Percentiles rank a stretch among this genome's conserved stretches.
phyloP scores from a whole-genome alignment of 2,888 invertebrate species.

The Cremastobaeus sp. region DNA sequence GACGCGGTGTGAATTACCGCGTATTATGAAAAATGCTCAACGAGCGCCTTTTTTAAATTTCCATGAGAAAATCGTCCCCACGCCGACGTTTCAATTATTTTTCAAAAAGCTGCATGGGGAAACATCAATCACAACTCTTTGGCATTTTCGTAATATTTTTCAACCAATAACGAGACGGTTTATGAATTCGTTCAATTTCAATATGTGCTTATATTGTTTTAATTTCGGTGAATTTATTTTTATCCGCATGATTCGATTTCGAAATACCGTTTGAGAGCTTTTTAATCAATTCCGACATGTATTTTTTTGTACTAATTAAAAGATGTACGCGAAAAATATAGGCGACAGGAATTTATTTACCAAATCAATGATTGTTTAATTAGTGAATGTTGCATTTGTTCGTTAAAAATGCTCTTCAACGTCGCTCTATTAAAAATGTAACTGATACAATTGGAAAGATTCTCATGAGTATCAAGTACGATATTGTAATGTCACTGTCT shows the following conservation, averaged over 20 bases:
- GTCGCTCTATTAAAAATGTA: neutral
- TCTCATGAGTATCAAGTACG: constrained; percentile 76
- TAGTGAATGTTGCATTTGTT: too few species aligned
- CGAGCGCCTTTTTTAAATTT: constrained; percentile 34
- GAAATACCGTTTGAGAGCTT: too few species aligned
- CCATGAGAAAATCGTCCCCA: constrained; percentile 18
- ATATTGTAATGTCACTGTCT: constrained; percentile 69
- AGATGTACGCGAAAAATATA: too few species aligned
- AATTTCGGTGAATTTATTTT: too few species aligned
- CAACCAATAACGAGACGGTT: too few species aligned
- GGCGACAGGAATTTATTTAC: too few species aligned
- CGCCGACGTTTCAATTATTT: constrained; percentile 1
- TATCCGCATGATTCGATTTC: too few species aligned
- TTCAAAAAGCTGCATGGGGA: neutral
- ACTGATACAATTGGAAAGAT: constrained; percentile 46
- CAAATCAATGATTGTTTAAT: too few species aligned
- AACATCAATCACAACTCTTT: constrained; percentile 7
- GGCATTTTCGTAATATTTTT: neutral
- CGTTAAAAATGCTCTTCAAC: neutral
- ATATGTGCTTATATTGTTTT: too few species aligned
- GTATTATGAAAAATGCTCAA: constrained; percentile 48
- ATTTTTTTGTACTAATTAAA: too few species aligned
- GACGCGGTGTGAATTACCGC: constrained; percentile 65
- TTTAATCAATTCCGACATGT: too few species aligned
- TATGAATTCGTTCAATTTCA: too few species aligned